Percentiles rank a stretch among this genome's conserved stretches.
Conservation (phyloP, 1,140 invertebrate genomes). For the Zophobas atratus region DNA sequence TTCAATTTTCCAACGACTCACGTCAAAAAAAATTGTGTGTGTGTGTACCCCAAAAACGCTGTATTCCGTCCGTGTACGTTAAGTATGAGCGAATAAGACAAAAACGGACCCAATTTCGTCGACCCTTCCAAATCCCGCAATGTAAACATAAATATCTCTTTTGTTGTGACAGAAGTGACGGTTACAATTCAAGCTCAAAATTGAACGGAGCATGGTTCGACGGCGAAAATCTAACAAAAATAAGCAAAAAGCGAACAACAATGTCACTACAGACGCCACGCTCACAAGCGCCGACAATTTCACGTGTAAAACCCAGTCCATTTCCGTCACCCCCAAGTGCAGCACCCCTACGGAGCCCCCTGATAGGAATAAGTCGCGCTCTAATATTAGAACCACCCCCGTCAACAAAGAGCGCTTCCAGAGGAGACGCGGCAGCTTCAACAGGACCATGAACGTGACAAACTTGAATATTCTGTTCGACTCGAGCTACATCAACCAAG, state of each 20-base stretch:
- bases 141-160: background rate
- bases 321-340: background rate
- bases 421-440: conserved; percentile 1
- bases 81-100: too few relatives aligned
- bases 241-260: background rate
- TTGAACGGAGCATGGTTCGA: background rate
- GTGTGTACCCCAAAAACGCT: too few relatives aligned
- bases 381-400: conserved; percentile 41
- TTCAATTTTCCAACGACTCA: too few relatives aligned
- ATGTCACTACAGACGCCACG: background rate
- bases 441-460: conserved; percentile 46
- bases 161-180: conserved; percentile 21
- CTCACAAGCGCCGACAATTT: background rate
- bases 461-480: conserved; percentile 52
- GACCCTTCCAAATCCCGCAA: background rate
- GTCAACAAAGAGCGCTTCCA: conserved; percentile 32
- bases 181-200: background rate
- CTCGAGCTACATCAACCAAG: conserved; percentile 42
- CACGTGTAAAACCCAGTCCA: too few relatives aligned
- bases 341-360: background rate
- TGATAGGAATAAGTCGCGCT: background rate
- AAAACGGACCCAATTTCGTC: background rate
- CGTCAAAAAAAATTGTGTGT: too few relatives aligned
- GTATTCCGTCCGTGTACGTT: too few relatives aligned
- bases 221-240: conserved; percentile 1